Base-by-base conservation (phyloP, 2,113 vertebrate genomes). In the Neolamprologus cancellatus region DNA sequence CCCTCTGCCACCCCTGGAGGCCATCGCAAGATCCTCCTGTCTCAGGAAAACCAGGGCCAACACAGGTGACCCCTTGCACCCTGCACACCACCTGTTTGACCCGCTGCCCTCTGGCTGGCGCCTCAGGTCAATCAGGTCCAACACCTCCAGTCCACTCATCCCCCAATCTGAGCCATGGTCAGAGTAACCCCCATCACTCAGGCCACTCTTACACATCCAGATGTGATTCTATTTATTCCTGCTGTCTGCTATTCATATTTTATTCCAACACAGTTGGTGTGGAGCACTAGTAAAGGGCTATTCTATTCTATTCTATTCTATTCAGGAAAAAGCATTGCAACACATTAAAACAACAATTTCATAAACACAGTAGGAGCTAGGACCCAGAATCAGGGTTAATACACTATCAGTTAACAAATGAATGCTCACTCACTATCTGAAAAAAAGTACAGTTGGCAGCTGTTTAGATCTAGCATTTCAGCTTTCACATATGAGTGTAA, bases 181-280 rank as follows among this genome's bases (percentile, higher is more conserved):
- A 36, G 59, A 12, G 59, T 64, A 34, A 0, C 30, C 59, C 17
- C 30, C 30, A n/a, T 64, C 59, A 64, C 32, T 36, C 59, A n/a
- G 32, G 10, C 6, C 32, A 64, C 17, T n/a, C 17, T 57, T 30
- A 64, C 30, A 36, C 17, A 64, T 18, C 6, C 30, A 11, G 17
- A 34, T 64, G 0, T 0, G 10, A 64, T 64, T 64, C 0, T n/a
- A 34, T 64, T 34, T 64, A n/a, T 34, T 64, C 17, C 30, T 64
- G 59, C 30, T n/a, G 30, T 34, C 59, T 64, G 4, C 30, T 64
- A 36, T 64, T 64, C 32, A 64, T 36, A 36, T 64, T 64, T 64
- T 64, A 64, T 64, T 64, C 59, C 10, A 18, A 34, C 59, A 64
- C 30, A 64, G 59, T 34, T 34, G 1, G 30, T 61, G 30, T 61